Conservation (phyloP, 2,888 invertebrate genomes). For the Melangyna quadrimaculata region DNA sequence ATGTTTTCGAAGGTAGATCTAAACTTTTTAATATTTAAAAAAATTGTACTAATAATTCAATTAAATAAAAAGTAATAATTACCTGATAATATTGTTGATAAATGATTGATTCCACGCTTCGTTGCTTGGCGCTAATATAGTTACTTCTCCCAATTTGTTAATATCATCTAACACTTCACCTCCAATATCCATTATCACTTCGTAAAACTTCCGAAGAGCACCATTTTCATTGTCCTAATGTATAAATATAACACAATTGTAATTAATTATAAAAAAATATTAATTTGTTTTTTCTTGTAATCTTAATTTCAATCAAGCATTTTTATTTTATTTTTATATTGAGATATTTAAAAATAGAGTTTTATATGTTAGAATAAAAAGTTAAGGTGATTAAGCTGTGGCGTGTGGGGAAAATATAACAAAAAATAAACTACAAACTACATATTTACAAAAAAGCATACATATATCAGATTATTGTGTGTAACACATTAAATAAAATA, state of each 20-base stretch:
- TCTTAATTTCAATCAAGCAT: conserved; percentile 35
- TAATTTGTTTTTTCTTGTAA: not conserved
- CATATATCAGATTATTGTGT: too few relatives aligned
- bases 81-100: conserved; percentile 87
- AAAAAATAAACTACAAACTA: conserved; percentile 10
- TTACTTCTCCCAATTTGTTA: conserved; percentile 87
- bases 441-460: conserved; percentile 35
- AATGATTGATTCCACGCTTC: conserved; percentile 90
- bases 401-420: conserved; percentile 48
- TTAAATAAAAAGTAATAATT: conserved; percentile 46
- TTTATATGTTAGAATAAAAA: conserved; percentile 37
- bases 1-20: too few relatives aligned
- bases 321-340: not conserved
- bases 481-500: not conserved
- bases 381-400: conserved; percentile 45
- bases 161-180: conserved; percentile 88
- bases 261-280: not conserved
- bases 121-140: conserved; percentile 94
- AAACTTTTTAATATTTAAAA: too few relatives aligned
- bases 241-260: conserved; percentile 45
- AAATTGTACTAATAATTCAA: too few relatives aligned
- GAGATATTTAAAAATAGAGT: not conserved
- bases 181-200: conserved; percentile 89
- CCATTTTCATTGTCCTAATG: conserved; percentile 87
- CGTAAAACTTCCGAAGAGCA: conserved; percentile 91